phyloP scores from a whole-genome alignment of 2,113 vertebrate genomes.

The Oreochromis tanganicae region DNA sequence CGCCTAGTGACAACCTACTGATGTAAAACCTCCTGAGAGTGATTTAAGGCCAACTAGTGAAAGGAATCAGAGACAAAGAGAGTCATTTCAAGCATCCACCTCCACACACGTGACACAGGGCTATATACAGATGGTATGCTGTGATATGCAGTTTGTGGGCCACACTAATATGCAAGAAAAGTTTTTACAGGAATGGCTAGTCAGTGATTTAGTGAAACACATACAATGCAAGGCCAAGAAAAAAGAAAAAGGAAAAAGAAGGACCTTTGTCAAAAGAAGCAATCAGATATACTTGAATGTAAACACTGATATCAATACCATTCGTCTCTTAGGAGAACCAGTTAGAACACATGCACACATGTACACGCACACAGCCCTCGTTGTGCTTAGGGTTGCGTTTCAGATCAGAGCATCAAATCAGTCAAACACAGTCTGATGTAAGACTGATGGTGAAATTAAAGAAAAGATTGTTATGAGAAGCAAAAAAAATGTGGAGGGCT shows the following conservation, averaged over 20 bases:
- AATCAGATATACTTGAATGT: conserved; percentile 24
- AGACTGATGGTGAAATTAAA: neutral
- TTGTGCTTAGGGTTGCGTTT: conserved; percentile 57
- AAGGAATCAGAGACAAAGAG: neutral
- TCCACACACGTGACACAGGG: neutral
- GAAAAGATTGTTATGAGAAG: neutral
- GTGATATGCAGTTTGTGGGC: conserved; percentile 24
- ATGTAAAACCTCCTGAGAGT: conserved; percentile 66
- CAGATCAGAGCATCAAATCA: conserved; percentile 5
- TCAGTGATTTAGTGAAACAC: neutral
- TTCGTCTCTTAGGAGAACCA: conserved; percentile 13
- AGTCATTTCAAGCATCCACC: conserved; percentile 13
- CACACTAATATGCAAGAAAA: neutral
- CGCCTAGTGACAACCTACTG: neutral
- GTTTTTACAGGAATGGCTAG: conserved; percentile 1
- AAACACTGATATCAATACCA: conserved; percentile 52
- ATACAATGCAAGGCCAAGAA: conserved; percentile 33
- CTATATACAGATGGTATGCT: conserved; percentile 5
- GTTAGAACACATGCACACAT: neutral
- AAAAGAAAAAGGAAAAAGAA: neutral
- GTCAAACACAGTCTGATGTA: neutral
- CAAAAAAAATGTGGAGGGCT: neutral
- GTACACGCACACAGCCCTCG: neutral
- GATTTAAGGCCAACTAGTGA: conserved; percentile 73
- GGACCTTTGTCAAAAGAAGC: conserved; percentile 30